Evolutionary conservation across 2,797 vertebrate genomes (phyloP).

Genomic region (Crenuchus spilurus): DNA sequence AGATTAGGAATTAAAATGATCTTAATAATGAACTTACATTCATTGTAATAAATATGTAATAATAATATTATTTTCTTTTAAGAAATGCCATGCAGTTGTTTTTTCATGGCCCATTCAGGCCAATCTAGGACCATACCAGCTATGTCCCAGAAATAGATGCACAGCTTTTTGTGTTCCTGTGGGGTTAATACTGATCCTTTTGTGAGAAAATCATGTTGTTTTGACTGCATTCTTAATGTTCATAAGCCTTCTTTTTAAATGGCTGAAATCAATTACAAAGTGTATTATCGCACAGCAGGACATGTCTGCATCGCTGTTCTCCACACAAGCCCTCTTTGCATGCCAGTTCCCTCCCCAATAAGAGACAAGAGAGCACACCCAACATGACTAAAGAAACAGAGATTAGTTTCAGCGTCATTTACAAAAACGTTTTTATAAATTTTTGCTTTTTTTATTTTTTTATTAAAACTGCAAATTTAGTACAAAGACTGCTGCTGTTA

Average conservation of each 20-base stretch:
- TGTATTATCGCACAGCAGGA: slow-evolving; percentile 50
- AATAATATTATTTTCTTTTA: too few relatives aligned
- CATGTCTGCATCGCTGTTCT: slow-evolving; percentile 29
- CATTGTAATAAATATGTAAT: too few relatives aligned
- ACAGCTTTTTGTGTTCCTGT: not conserved
- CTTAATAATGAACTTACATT: too few relatives aligned
- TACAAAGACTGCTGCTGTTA: too few relatives aligned
- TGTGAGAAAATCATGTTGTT: too few relatives aligned
- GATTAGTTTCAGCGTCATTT: too few relatives aligned
- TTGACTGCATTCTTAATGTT: slow-evolving; percentile 42
- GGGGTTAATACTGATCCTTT: slow-evolving; percentile 26
- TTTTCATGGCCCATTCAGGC: too few relatives aligned
- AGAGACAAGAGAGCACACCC: not conserved
- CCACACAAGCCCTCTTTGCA: not conserved
- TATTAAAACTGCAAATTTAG: not conserved
- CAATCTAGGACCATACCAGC: too few relatives aligned
- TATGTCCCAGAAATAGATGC: too few relatives aligned
- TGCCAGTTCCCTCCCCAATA: not conserved
- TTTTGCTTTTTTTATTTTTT: not conserved
- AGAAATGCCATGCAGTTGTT: too few relatives aligned
- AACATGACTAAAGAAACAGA: not conserved
- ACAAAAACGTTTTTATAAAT: too few relatives aligned
- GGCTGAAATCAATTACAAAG: slow-evolving; percentile 50
- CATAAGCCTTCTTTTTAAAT: slow-evolving; percentile 35
- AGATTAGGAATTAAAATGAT: too few relatives aligned